phyloP scores from a whole-genome alignment of 1,140 invertebrate species.

The Calephelis nemesis region DNA sequence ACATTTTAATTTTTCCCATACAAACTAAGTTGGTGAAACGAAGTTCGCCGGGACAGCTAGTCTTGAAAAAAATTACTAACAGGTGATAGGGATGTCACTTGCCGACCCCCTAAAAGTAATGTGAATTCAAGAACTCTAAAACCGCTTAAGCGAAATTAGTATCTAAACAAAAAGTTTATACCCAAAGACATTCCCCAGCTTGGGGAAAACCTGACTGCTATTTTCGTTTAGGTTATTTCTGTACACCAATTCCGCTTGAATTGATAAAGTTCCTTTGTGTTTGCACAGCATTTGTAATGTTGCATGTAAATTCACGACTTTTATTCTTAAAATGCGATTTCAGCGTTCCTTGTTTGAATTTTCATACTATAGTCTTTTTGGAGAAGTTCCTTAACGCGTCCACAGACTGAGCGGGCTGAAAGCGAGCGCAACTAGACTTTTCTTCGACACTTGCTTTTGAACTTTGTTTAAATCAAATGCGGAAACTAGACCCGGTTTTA shows the following conservation, averaged over 20 bases:
- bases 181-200: background rate
- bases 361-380: background rate
- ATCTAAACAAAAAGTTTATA: slow-evolving; percentile 5
- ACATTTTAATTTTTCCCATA: no score
- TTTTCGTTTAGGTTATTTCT: background rate
- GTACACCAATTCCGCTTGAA: slow-evolving; percentile 1
- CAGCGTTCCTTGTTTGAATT: background rate
- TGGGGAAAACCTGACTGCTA: slow-evolving; percentile 3
- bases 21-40: no score
- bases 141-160: slow-evolving; percentile 9
- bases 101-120: background rate
- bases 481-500: no score
- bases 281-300: background rate
- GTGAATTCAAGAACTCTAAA: background rate
- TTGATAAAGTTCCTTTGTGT: slow-evolving; percentile 6
- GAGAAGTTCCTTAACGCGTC: no score
- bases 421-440: no score
- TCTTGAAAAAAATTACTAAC: no score
- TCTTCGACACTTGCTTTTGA: no score
- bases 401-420: no score
- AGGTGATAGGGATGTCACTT: no score
- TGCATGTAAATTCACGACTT: background rate
- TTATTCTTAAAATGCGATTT: background rate
- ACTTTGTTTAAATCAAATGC: no score
- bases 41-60: no score